Evolutionary conservation across 1,140 invertebrate species (phyloP), one percentile per base, ranked within the genome.

Genomic region (Apocrypta bakeri): DNA sequence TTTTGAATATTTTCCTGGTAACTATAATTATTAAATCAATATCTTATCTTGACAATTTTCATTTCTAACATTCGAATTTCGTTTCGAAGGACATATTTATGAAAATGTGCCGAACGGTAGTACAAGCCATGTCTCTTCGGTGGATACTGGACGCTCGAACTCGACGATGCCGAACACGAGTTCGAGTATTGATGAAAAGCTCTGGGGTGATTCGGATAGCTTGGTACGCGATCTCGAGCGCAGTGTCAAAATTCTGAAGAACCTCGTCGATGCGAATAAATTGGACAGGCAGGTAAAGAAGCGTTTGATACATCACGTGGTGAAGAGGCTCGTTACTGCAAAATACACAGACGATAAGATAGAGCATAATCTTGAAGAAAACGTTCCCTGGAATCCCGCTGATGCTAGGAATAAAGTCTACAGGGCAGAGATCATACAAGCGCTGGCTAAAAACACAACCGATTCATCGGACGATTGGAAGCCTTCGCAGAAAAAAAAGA

Each of bases 1-100:
- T 85, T 93, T 93, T 82, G 92, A 93, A 48, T 93, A 93, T 84
- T 90, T 93, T 64, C 92, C 92, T 9, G 92, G 83, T 84, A 80
- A 75, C 21, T 56, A 33, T 31, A 61, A 8, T n/a, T n/a, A n/a
- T n/a, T n/a, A n/a, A n/a, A n/a, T n/a, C 27, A 75, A 68, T 73
- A 9, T 79, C 12, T 4, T 12, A 72, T 24, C 24, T 69, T 69
- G 31, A 48, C 61, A 6, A 72, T 73, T 73, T 73, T 42, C 12
- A 77, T 77, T 77, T 77, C 31, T n/a, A 31, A 31, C 17, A 72
- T 72, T 33, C 7, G 25, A 27, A 74, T 29, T 56, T 74, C 33
- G 24, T 64, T 74, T 63, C 12, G 33, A 21, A 84, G 83, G 92
- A 6, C 90, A 92, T 74, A 86, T 90, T 8, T 93, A 92, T 79